phyloP scores from a whole-genome alignment of 2,113 vertebrate species.

The Charadrius vociferus region DNA sequence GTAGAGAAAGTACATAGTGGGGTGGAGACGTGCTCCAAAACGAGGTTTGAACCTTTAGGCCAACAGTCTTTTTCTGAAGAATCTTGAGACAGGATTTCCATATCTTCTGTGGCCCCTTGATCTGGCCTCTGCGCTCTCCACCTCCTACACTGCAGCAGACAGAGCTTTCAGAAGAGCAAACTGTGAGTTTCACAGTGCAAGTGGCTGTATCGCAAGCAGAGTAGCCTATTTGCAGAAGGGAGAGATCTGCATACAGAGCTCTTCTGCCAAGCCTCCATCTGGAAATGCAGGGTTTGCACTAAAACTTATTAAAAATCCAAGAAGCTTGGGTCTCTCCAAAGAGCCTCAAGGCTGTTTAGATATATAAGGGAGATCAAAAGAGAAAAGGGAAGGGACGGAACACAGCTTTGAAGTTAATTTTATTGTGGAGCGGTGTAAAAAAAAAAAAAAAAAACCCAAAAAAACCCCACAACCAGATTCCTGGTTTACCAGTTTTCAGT shows the following conservation, averaged over 20 bases:
- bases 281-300: neutral
- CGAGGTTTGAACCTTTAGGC: neutral
- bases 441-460: neutral
- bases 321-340: neutral
- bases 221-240: neutral
- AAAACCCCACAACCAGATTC: too few species aligned
- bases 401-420: neutral
- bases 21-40: neutral
- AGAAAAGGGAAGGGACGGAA: neutral
- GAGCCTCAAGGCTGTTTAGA: neutral
- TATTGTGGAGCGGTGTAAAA: neutral
- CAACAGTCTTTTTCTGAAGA: neutral
- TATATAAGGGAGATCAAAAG: neutral
- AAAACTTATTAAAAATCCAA: neutral
- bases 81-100: neutral
- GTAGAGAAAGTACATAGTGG: neutral
- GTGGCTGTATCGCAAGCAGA: neutral
- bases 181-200: neutral
- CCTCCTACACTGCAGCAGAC: neutral
- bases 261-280: neutral
- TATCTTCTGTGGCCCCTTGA: neutral
- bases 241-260: neutral
- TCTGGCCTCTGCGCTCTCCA: accelerated
- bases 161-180: neutral
- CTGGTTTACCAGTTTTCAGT: neutral